These are phyloP conservation scores for Rhopilema esculentum DNA, from an alignment of 30 jellyfish, hydroid and myxozoan genomes.

Conservation along the genomic window DNA sequence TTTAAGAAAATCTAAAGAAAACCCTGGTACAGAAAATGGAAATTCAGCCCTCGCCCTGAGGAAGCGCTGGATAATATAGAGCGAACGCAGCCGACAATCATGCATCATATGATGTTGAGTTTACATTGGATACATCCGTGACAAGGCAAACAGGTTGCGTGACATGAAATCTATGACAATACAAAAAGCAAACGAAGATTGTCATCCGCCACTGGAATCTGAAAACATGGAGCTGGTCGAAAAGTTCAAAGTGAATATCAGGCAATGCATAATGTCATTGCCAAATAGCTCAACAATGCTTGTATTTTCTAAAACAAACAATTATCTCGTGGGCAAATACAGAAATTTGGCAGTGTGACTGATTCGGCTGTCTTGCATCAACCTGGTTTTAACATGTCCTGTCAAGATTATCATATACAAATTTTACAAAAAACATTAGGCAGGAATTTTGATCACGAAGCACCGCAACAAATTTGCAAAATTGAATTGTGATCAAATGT, in stretches of 20 bases:
- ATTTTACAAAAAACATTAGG: too few relatives aligned
- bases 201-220: neutral
- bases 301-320: neutral
- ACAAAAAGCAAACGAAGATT: neutral
- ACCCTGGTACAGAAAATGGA: too few relatives aligned
- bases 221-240: neutral
- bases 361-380: neutral
- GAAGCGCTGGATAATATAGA: too few relatives aligned
- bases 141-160: neutral
- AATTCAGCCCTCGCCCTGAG: too few relatives aligned
- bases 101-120: neutral
- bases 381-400: neutral
- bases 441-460: too few relatives aligned
- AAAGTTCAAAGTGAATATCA: neutral
- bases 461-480: too few relatives aligned
- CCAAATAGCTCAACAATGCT: neutral
- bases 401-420: too few relatives aligned
- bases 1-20: too few relatives aligned
- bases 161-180: neutral
- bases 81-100: neutral
- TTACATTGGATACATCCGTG: neutral
- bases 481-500: too few relatives aligned
- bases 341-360: neutral
- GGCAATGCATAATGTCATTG: neutral
- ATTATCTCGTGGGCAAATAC: neutral